Conservation (phyloP, 1,140 invertebrate species). For the Contarinia nasturtii region DNA sequence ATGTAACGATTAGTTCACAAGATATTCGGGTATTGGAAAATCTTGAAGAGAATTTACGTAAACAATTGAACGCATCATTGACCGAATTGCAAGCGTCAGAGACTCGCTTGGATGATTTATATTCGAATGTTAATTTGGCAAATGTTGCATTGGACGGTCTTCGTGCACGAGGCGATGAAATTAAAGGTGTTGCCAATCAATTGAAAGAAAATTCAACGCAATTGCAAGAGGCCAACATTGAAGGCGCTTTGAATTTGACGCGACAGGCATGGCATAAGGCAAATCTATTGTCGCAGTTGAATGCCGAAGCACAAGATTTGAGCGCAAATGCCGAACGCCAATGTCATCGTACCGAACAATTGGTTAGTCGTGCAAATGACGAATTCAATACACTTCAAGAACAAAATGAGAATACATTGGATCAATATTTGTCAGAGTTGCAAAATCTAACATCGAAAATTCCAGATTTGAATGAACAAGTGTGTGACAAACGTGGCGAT, state of each 20-base stretch:
- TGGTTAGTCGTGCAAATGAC: constrained; percentile 48
- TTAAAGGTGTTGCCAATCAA: constrained; percentile 51
- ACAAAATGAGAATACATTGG: constrained; percentile 45
- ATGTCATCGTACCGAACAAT: constrained; percentile 60
- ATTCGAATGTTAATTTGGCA: constrained; percentile 54
- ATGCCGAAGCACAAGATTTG: constrained; percentile 44
- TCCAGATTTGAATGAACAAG: constrained; percentile 68
- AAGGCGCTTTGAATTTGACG: constrained; percentile 83
- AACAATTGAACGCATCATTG: constrained; percentile 18
- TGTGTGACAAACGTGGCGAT: constrained; percentile 73
- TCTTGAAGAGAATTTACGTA: constrained; percentile 22
- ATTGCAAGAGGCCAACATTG: constrained; percentile 84
- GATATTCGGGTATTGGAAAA: constrained; percentile 44
- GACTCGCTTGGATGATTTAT: constrained; percentile 50
- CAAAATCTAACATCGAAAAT: constrained; percentile 45
- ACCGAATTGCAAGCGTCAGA: constrained; percentile 31
- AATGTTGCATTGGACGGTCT: constrained; percentile 59
- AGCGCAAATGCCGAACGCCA: constrained; percentile 60
- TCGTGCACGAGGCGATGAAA: constrained; percentile 43
- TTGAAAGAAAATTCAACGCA: constrained; percentile 74
- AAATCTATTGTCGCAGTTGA: constrained; percentile 26
- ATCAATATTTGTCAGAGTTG: constrained; percentile 42
- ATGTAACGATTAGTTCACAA: constrained; percentile 47
- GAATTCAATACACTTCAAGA: constrained; percentile 50
- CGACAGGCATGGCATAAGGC: constrained; percentile 50